Base-by-base conservation (phyloP, 2,888 invertebrate species). In the Dryobota labecula region DNA sequence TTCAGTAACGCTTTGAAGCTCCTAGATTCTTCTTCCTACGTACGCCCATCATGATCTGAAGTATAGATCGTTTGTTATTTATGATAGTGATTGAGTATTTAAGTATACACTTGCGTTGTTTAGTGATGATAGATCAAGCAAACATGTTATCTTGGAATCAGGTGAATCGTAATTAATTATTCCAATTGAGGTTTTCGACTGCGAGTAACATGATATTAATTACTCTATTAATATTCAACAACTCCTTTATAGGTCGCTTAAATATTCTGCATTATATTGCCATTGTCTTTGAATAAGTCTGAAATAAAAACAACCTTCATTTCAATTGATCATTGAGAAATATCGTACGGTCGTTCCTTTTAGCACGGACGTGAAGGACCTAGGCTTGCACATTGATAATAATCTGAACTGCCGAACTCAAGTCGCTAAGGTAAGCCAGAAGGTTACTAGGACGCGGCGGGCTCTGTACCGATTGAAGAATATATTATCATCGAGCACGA, bases 1-100 rank as follows among this genome's bases (percentile, higher is more conserved):
- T 77, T 81, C 71, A 36, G 68, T 70, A 83, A 85, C 53, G 38
- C n/a, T 33, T 24, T 20, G 6, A 27, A 73, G 71, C 56, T 70
- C 58, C 54, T 78, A 77, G 85, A 77, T 78, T 71, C 67, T 2
- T 76, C 81, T 78, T 78, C 84, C 84, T 83, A 84, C 84, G 74
- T 82, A 80, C 80, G 80, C 76, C 78, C 76, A 80, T 74, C 65
- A 70, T 33, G 69, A 41, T 64, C 20, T 57, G 36, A 66, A 56
- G 60, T 75, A 75, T 56, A 47, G 53, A 70, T 75, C 76, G 57
- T 82, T 65, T 58, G 61, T 73, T 73, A 76, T 81, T 81, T 82
- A 81, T 63, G 41, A 68, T 66, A 49, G 53, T 60, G 47, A 81
- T 81, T 78, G 45, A 72, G 58, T 71, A 74, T 74, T 67, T 66